Base-by-base conservation (phyloP, 1,140 invertebrate genomes). In the Ptiloglossa arizonensis region DNA sequence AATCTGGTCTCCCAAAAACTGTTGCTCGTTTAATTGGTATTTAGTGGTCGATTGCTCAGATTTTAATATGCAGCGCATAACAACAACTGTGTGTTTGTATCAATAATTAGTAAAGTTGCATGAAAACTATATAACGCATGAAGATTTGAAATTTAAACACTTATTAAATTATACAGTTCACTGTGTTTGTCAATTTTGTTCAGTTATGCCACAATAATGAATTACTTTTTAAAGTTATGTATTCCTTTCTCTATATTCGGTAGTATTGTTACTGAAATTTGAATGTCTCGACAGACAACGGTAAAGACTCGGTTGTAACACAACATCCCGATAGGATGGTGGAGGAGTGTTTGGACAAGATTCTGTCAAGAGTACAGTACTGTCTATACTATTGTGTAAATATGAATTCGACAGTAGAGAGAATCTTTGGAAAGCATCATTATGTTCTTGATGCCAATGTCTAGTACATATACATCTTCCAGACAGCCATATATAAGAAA, bases 261-360 rank as follows among this genome's bases (percentile, higher is more conserved):
- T 60, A 44, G 2, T 41, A 66, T 75, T 62, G 32, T 72, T 71
- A 78, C 82, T 74, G 57, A 75, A 50, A 74, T 72, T 62, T 41
- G 50, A 17, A n/a, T 24, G 32, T 68, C 22, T 57, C 8, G 48
- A 22, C 54, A 63, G 35, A 41, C 56, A 71, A 67, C 56, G 70
- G 59, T 79, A 87, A 80, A 76, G 69, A 81, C 80, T 62, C 79
- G 74, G 69, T 86, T 29, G 88, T 2, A 88, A 59, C 80, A 92
- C 88, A 32, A 92, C 91, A 11, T 92, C 91, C 1, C 87, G 83
- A 71, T 92, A 92, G 3, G 90, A 87, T 0, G 91, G 91, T 5
- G 91, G 91, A 2, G 91, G 91, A 24, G 90, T 92, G 22, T 81
- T 89, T 1, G 90, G 90, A 63, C 88, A 90, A 13, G 83, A 79